Conservation (phyloP, 2,888 invertebrate genomes). For the Eumerus sabulonum region DNA sequence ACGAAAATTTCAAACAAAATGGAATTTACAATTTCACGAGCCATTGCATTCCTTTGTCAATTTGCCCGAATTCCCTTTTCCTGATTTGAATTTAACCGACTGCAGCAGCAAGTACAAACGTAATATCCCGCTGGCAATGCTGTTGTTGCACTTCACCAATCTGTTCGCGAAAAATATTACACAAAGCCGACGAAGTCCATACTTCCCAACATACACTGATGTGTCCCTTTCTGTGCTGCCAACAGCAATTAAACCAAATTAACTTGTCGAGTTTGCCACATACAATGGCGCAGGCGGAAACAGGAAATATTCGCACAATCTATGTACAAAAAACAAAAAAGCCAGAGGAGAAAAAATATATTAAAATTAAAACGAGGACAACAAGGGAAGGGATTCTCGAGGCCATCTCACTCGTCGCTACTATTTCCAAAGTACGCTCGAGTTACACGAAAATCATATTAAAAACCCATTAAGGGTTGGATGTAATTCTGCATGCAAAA, state of each 20-base stretch:
- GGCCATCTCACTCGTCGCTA: conserved; percentile 9
- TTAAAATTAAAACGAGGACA: conserved; percentile 8
- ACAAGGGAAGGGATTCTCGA: conserved; percentile 1
- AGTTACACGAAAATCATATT: conserved; percentile 65
- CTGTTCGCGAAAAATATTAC: background rate
- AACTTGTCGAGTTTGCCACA: conserved; percentile 63
- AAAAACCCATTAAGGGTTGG: conserved; percentile 68
- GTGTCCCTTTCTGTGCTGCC: conserved; percentile 55
- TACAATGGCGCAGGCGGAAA: conserved; percentile 54
- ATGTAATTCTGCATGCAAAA: conserved; percentile 64
- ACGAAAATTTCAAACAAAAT: conserved; percentile 59
- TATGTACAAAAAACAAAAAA: conserved; percentile 26
- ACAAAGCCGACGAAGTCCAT: background rate
- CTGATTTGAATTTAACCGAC: conserved; percentile 67
- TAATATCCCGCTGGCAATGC: background rate
- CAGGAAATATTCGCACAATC: conserved; percentile 28
- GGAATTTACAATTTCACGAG: conserved; percentile 50
- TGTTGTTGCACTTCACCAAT: background rate
- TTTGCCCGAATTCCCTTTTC: conserved; percentile 53
- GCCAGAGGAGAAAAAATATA: conserved; percentile 28
- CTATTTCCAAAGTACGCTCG: conserved; percentile 47
- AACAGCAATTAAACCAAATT: conserved; percentile 67
- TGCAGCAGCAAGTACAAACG: conserved; percentile 40
- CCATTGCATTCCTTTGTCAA: conserved; percentile 65
- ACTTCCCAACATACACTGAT: conserved; percentile 17